These are phyloP conservation scores for Cinclus cinclus DNA, from an alignment of 2,113 vertebrate species.

Conservation along the genomic window DNA sequence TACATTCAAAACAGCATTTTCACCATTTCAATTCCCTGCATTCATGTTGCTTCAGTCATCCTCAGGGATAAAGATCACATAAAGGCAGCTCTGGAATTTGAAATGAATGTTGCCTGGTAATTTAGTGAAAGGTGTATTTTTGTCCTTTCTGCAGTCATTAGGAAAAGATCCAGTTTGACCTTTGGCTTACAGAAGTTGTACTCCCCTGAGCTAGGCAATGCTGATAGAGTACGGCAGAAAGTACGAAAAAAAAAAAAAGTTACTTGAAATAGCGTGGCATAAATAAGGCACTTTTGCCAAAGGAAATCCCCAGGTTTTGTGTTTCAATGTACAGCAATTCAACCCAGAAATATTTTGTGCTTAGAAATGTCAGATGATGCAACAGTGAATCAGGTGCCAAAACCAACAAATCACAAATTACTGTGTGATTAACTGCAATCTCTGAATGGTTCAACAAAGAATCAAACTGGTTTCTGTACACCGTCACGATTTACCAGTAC, in stretches of 20 bases:
- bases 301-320: neutral
- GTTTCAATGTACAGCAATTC: neutral
- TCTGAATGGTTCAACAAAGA: slow-evolving; percentile 70
- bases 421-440: neutral
- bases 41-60: neutral
- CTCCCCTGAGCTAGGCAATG: slow-evolving; percentile 21
- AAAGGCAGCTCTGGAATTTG: neutral
- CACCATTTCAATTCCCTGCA: neutral
- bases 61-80: neutral
- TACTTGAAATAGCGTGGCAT: neutral
- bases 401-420: neutral
- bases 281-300: neutral
- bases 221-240: neutral
- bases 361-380: neutral
- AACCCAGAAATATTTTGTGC: neutral
- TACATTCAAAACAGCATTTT: neutral
- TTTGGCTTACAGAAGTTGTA: slow-evolving; percentile 22
- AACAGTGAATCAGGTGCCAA: slow-evolving; percentile 17
- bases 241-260: neutral
- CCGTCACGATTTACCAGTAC: neutral
- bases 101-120: neutral
- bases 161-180: neutral
- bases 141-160: neutral
- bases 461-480: slow-evolving; percentile 76
- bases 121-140: neutral